Conservation (phyloP, 2,888 invertebrate genomes). For the Incurvaria masculella region DNA sequence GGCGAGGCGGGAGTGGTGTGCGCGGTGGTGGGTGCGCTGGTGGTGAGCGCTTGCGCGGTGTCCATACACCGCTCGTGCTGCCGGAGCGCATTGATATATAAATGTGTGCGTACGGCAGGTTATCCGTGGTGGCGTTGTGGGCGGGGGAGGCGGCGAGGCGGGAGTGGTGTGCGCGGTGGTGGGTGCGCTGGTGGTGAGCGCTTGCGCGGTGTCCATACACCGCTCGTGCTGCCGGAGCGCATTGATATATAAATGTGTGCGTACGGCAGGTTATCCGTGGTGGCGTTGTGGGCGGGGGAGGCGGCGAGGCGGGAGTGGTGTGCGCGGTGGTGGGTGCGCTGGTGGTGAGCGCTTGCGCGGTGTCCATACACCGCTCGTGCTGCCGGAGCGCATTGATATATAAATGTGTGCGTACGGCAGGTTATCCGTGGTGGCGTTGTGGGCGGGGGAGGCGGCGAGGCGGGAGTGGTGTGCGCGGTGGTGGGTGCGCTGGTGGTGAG, state of each 20-base stretch:
- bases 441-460: constrained; percentile 54
- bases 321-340: constrained; percentile 62
- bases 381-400: too few relatives aligned
- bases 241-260: too few relatives aligned
- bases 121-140: constrained; percentile 25
- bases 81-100: too few relatives aligned
- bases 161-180: constrained; percentile 62
- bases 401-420: constrained; percentile 17
- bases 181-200: constrained; percentile 61
- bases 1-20: constrained; percentile 51
- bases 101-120: constrained; percentile 26
- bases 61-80: constrained; percentile 49
- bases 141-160: constrained; percentile 55
- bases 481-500: constrained; percentile 62
- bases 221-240: too few relatives aligned
- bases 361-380: constrained; percentile 46
- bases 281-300: constrained; percentile 40
- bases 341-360: constrained; percentile 60
- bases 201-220: constrained; percentile 57
- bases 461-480: constrained; percentile 61
- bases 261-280: constrained; percentile 27
- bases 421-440: constrained; percentile 31
- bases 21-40: constrained; percentile 46
- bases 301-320: constrained; percentile 61
- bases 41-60: constrained; percentile 23